phyloP scores from a whole-genome alignment of 2,797 vertebrate species.

The Protosalanx chinensis region DNA sequence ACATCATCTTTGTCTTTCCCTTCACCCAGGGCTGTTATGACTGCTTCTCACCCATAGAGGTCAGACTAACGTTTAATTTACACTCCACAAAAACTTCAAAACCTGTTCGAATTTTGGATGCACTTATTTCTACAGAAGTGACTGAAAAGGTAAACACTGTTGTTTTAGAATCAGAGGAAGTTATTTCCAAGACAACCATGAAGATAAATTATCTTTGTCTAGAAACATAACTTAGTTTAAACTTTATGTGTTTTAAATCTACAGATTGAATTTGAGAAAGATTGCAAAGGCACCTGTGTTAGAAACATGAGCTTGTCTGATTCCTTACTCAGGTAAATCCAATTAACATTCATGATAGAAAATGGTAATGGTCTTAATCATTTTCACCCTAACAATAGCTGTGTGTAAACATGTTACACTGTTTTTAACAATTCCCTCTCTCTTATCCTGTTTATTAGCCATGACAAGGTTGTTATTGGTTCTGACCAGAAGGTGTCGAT shows the following conservation, averaged over 20 bases:
- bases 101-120: slow-evolving; percentile 41
- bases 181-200: not conserved
- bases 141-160: slow-evolving; percentile 35
- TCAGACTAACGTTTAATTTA: slow-evolving; percentile 46
- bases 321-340: slow-evolving; percentile 59
- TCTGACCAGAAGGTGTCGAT: slow-evolving; percentile 52
- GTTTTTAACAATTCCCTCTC: not conserved
- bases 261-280: slow-evolving; percentile 67
- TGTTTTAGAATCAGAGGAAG: not conserved
- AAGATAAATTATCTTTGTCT: not conserved
- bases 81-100: not conserved
- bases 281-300: slow-evolving; percentile 59
- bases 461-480: slow-evolving; percentile 51
- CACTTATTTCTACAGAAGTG: slow-evolving; percentile 33
- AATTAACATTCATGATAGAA: not conserved
- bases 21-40: slow-evolving; percentile 51
- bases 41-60: slow-evolving; percentile 51
- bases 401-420: not conserved
- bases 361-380: not conserved
- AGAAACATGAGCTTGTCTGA: slow-evolving; percentile 51
- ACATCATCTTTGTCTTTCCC: not conserved
- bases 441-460: slow-evolving; percentile 27
- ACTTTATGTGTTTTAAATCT: slow-evolving; percentile 13
- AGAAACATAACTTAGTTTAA: not conserved
- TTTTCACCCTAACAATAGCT: not conserved